Evolutionary conservation across 2,888 invertebrate species (phyloP).

Genomic region (Leptogaster cylindrica): DNA sequence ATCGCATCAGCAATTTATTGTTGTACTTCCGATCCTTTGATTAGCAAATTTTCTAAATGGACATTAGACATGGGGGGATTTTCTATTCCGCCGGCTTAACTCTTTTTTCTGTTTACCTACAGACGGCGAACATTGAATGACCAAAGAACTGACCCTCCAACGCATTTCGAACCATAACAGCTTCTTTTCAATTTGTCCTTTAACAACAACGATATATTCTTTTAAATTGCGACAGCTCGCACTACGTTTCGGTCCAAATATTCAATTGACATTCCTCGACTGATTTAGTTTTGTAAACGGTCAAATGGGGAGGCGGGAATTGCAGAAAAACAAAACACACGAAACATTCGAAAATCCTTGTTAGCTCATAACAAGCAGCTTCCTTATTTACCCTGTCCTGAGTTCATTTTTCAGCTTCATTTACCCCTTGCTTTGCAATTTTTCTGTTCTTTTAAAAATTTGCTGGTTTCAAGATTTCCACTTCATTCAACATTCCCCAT

Average conservation of each 20-base stretch:
- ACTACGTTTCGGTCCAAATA: background rate
- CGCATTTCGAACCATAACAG: too few relatives aligned
- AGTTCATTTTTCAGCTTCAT: constrained; percentile 33
- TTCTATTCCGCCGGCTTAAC: too few relatives aligned
- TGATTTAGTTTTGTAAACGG: constrained; percentile 8
- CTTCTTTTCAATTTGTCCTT: too few relatives aligned
- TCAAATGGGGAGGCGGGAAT: constrained; percentile 9
- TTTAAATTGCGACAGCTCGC: too few relatives aligned
- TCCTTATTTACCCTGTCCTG: constrained; percentile 37
- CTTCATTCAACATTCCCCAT: background rate
- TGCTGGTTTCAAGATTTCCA: constrained; percentile 31
- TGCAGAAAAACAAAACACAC: constrained; percentile 18
- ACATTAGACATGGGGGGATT: too few relatives aligned
- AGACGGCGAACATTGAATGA: too few relatives aligned
- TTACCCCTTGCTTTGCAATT: constrained; percentile 16
- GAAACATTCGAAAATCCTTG: constrained; percentile 4
- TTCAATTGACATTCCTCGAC: background rate
- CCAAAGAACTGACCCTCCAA: too few relatives aligned
- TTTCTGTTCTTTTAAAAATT: constrained; percentile 27
- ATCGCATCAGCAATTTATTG: too few relatives aligned
- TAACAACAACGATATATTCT: too few relatives aligned
- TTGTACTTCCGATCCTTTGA: too few relatives aligned
- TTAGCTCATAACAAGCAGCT: constrained; percentile 39
- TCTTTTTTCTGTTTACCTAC: too few relatives aligned
- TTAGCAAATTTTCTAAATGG: too few relatives aligned